phyloP scores from a whole-genome alignment of 2,888 invertebrate genomes.

The Sinelater perroti region DNA sequence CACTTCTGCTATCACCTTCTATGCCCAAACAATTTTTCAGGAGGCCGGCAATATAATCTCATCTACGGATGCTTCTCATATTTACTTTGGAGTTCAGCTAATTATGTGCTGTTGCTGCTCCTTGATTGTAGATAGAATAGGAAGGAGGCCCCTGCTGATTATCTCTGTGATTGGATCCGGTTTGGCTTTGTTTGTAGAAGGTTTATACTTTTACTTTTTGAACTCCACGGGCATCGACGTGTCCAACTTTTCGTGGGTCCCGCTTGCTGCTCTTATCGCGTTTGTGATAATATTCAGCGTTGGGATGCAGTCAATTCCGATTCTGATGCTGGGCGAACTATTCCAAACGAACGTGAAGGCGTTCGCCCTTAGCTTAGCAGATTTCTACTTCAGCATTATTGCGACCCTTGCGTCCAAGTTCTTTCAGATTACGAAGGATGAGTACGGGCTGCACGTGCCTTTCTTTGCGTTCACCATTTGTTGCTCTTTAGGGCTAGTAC shows the following conservation, averaged over 20 bases:
- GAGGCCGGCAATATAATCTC: conserved; percentile 56
- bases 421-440: conserved; percentile 63
- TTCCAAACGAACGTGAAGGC: conserved; percentile 65
- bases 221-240: conserved; percentile 50
- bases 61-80: conserved; percentile 64
- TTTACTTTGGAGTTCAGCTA: conserved; percentile 66
- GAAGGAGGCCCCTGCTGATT: conserved; percentile 69
- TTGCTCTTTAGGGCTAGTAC: conserved; percentile 69
- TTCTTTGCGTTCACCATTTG: conserved; percentile 73
- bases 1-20: conserved; percentile 68
- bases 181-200: conserved; percentile 54
- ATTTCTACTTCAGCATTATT: conserved; percentile 60
- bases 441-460: conserved; percentile 69
- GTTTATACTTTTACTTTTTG: conserved; percentile 58
- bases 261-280: conserved; percentile 57
- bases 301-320: conserved; percentile 63
- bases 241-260: conserved; percentile 54
- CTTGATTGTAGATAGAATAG: conserved; percentile 68
- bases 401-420: conserved; percentile 60
- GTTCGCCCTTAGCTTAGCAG: conserved; percentile 63
- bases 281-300: conserved; percentile 61
- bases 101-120: conserved; percentile 66
- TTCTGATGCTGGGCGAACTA: conserved; percentile 62
- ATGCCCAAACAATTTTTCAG: conserved; percentile 69
- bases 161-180: conserved; percentile 61